phyloP scores from a whole-genome alignment of 2,888 invertebrate genomes.

The Orthonevra nobilis region DNA sequence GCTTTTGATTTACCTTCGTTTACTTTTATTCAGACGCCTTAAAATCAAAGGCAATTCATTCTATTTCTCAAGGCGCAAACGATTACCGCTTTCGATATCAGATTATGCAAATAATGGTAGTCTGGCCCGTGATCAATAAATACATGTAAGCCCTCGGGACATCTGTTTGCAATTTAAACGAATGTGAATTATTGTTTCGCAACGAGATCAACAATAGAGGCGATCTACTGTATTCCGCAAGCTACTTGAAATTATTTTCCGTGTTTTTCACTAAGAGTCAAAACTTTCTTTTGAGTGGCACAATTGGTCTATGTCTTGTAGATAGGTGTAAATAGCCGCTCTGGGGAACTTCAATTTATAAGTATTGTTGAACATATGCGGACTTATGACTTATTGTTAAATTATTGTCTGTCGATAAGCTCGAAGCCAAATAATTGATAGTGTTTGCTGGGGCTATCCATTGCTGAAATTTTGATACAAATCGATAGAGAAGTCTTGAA shows the following conservation, averaged over 20 bases:
- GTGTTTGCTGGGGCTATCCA: too few relatives aligned
- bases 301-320: neutral
- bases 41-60: too few relatives aligned
- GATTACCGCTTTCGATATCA: neutral
- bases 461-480: too few relatives aligned
- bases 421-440: too few relatives aligned
- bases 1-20: too few relatives aligned
- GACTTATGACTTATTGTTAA: too few relatives aligned
- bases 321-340: neutral
- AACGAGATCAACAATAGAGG: constrained; percentile 18
- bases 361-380: too few relatives aligned
- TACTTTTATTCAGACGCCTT: too few relatives aligned
- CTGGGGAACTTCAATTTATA: too few relatives aligned
- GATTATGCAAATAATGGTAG: too few relatives aligned
- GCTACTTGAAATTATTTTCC: neutral
- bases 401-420: too few relatives aligned
- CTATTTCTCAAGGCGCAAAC: neutral
- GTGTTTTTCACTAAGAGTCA: neutral
- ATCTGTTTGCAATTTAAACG: constrained; percentile 21
- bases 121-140: constrained; percentile 33
- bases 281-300: neutral
- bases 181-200: constrained; percentile 40
- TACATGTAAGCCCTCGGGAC: constrained; percentile 16
- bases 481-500: too few relatives aligned
- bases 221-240: constrained; percentile 4